Evolutionary conservation across 2,888 invertebrate species (phyloP).

Genomic region (Apoda limacodes): DNA sequence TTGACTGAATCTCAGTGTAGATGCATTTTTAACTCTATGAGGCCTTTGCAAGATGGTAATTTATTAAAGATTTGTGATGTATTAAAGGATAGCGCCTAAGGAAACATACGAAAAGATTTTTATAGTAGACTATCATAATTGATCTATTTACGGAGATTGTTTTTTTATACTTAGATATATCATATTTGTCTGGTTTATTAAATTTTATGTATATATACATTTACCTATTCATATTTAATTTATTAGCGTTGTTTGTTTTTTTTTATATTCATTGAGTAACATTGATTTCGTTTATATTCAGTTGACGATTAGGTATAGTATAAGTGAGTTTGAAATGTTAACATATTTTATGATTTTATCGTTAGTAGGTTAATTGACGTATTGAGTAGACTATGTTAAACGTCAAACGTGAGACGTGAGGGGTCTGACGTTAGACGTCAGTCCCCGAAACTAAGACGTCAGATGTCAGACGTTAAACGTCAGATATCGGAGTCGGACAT

Average conservation of each 20-base stretch:
- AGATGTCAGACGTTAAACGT: too few relatives aligned
- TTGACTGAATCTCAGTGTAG: conserved; percentile 71
- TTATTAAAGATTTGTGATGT: conserved; percentile 70
- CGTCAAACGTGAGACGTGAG: too few relatives aligned
- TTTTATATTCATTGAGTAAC: conserved; percentile 58
- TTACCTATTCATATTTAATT: conserved; percentile 36
- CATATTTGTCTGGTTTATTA: conserved; percentile 70
- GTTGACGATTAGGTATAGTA: conserved; percentile 33
- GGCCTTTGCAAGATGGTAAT: conserved; percentile 70
- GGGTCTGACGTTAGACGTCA: too few relatives aligned
- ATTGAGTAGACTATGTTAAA: too few relatives aligned
- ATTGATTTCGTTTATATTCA: conserved; percentile 50
- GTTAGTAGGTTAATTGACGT: conserved; percentile 48
- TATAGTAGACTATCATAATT: conserved; percentile 68
- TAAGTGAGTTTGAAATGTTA: conserved; percentile 41
- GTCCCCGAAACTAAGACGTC: too few relatives aligned
- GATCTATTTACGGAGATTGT: conserved; percentile 72
- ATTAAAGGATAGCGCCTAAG: conserved; percentile 71
- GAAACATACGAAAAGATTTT: conserved; percentile 71
- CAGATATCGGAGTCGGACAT: too few relatives aligned
- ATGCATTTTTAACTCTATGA: conserved; percentile 71
- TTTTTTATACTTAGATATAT: conserved; percentile 71
- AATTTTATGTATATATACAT: conserved; percentile 68
- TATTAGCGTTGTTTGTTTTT: conserved; percentile 31
- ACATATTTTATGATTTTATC: conserved; percentile 55